Conservation (phyloP, 2,113 vertebrate genomes). For the Pachycephala philippinensis region DNA sequence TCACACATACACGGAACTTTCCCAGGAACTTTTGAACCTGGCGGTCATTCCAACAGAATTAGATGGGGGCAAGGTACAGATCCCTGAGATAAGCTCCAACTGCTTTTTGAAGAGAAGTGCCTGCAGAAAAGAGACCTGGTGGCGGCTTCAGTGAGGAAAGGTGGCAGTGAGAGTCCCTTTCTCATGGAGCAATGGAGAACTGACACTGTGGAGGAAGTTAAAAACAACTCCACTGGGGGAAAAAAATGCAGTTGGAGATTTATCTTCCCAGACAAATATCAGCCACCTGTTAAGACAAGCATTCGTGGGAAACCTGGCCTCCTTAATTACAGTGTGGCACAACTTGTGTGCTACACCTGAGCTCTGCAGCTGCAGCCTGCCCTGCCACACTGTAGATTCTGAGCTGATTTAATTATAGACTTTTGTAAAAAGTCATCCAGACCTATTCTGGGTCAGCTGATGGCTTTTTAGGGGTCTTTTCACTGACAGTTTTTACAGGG, state of each 20-base stretch:
- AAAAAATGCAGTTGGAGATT: neutral
- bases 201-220: neutral
- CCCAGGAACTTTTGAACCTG: slow-evolving; percentile 11
- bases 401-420: neutral
- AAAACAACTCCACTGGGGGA: neutral
- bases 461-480: neutral
- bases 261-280: neutral
- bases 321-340: neutral
- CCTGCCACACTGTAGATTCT: neutral
- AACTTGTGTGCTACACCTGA: neutral
- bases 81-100: neutral
- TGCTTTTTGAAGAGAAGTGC: neutral
- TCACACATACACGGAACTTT: neutral
- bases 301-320: neutral
- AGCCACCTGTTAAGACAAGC: neutral
- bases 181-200: neutral
- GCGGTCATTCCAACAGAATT: neutral
- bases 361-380: neutral
- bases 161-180: neutral
- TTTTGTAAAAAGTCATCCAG: neutral
- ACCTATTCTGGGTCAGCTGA: neutral
- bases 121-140: neutral
- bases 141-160: neutral
- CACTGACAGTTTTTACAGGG: neutral
- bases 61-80: neutral